Evolutionary conservation across 2,113 vertebrate species (phyloP).

Genomic region (Rhinichthys klamathensis): DNA sequence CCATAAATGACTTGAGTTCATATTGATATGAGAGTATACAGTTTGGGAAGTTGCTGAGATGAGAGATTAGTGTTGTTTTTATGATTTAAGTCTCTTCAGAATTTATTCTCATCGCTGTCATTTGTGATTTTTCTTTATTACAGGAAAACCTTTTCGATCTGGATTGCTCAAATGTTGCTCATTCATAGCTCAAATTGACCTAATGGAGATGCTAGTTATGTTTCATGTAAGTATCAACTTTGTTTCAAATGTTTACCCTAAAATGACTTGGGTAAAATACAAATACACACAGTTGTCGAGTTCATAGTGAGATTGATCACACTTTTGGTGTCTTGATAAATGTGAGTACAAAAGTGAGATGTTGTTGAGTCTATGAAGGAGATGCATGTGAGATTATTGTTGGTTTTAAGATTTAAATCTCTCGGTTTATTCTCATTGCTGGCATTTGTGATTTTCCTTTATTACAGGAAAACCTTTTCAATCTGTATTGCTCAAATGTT

Average conservation of each 20-base stretch:
- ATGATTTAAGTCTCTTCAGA: accelerated
- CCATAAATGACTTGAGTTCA: neutral
- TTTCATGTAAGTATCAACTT: neutral
- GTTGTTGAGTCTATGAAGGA: neutral
- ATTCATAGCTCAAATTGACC: neutral
- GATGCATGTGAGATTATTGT: neutral
- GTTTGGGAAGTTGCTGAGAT: neutral
- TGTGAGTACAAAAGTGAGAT: neutral
- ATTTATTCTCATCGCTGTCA: neutral
- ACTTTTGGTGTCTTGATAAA: too few species aligned
- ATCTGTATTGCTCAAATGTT: slow-evolving; percentile 9
- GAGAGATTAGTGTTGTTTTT: neutral
- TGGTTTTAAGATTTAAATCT: neutral
- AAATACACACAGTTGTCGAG: neutral
- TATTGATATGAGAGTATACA: too few species aligned
- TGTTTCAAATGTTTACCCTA: too few species aligned
- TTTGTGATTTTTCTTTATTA: neutral
- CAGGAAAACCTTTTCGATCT: neutral
- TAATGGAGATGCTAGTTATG: neutral
- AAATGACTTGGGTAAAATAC: too few species aligned
- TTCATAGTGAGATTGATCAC: neutral
- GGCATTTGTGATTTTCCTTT: neutral
- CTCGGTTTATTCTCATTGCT: neutral
- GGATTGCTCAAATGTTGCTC: neutral
- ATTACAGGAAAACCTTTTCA: neutral